A percentile compares a stretch with the other conserved stretches of the same genome.
These are phyloP conservation scores for Drosophila yakuba DNA, from an alignment of 1,140 invertebrate species.

Conservation along the genomic window DNA sequence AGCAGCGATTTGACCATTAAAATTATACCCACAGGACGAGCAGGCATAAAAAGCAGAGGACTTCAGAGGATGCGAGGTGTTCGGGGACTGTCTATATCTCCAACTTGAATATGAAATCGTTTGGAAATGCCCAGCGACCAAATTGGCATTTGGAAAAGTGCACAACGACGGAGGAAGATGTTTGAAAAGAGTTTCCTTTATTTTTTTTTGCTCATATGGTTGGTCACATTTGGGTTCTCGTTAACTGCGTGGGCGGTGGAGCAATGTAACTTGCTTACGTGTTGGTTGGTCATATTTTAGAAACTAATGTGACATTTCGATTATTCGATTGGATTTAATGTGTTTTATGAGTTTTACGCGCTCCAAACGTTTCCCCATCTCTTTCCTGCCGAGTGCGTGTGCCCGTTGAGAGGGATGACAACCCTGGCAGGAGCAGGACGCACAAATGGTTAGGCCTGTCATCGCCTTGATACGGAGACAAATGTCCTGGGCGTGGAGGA, in stretches of 20 bases:
- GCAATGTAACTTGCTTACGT: slow-evolving; percentile 61
- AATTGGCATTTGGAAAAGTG: slow-evolving; percentile 62
- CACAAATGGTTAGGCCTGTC: slow-evolving; percentile 45
- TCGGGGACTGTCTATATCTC: slow-evolving; percentile 24
- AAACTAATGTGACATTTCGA: slow-evolving; percentile 85
- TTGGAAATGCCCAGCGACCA: slow-evolving; percentile 55
- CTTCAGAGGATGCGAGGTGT: slow-evolving; percentile 6
- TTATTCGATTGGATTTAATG: slow-evolving; percentile 85
- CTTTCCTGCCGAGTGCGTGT: slow-evolving; percentile 1
- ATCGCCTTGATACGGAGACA: slow-evolving; percentile 45
- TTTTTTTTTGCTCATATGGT: slow-evolving; percentile 1
- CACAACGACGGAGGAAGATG: slow-evolving; percentile 47
- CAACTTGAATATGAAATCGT: slow-evolving; percentile 76
- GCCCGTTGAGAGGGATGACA: slow-evolving; percentile 58
- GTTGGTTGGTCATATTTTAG: slow-evolving; percentile 80
- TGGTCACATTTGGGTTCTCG: slow-evolving; percentile 69
- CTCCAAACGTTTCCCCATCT: slow-evolving; percentile 44
- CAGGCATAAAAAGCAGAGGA: slow-evolving; percentile 61
- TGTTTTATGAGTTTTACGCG: slow-evolving; percentile 84
- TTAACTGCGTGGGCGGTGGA: slow-evolving; percentile 33
- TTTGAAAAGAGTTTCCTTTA: slow-evolving; percentile 66
- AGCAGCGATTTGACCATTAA: slow-evolving; percentile 81
- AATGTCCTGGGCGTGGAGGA: slow-evolving; percentile 56
- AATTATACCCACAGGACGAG: slow-evolving; percentile 81
- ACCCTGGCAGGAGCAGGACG: slow-evolving; percentile 5